Base-by-base conservation (phyloP, 2,797 vertebrate genomes). In the Vultur gryphus region DNA sequence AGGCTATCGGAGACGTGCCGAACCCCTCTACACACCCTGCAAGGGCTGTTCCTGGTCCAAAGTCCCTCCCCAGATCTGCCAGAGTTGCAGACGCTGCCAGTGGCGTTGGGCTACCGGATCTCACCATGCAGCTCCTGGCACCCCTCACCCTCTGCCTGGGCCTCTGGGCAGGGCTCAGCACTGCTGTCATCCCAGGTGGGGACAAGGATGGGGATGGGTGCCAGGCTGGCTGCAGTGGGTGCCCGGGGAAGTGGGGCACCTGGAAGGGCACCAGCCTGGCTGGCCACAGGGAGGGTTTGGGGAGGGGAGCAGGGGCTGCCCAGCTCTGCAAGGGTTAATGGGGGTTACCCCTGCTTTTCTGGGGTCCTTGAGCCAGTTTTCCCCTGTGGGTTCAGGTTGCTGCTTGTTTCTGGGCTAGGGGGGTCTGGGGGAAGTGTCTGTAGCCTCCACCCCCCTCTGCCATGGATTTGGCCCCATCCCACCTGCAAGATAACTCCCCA, bases 141-240 rank as follows among this genome's bases (percentile, higher is more conserved):
- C 6, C 3, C 4, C 48, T 96, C 71, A n/a, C 5, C 28, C 44
- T 97, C 81, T 96, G 73, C 52, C 75, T 95, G 59, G 10, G 54
- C 14, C 75, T 97, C 78, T 96, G 87, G 18, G 18, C 75, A 72
- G 81, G 52, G n/a, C 19, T 94, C 67, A 44, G 78, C 41, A 2
- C 58, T 1, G 59, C 92, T 44, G 4, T 15, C 67, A 92, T 95
- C 41, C 96, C 93, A 96, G 96, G 96, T 96, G 79, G 67, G 92
- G 25, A 82, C 39, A 46, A 33, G 73, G 55, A 19, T n/a, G 33
- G 88, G 77, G 43, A 54, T 0, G 4, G 70, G 75, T 41, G 13
- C 24, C 43, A 0, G 0, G 64, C 61, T 77, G 75, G 61, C 57
- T 69, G 43, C 5, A 6, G 41, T 2, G 24, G 78, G 59, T 80